Conservation (phyloP, 2,797 vertebrate species). For the Pipistrellus pipistrellus region DNA sequence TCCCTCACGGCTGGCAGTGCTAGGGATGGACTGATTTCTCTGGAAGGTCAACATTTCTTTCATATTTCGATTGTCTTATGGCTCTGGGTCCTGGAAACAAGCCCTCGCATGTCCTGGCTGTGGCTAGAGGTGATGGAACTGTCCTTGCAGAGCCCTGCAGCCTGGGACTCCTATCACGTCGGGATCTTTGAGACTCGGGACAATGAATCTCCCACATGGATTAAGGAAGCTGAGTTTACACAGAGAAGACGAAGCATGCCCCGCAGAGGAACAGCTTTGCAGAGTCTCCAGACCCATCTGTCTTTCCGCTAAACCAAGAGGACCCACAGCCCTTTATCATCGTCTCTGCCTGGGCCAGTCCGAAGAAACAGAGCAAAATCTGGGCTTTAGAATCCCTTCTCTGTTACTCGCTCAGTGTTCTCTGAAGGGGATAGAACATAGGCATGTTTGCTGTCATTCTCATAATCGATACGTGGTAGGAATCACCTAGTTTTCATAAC, state of each 20-base stretch:
- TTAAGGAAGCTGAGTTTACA: constrained; percentile 33
- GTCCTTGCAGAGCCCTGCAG: neutral
- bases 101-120: neutral
- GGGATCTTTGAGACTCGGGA: neutral
- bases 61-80: neutral
- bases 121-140: neutral
- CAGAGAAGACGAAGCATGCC: constrained; percentile 26
- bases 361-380: constrained; percentile 56
- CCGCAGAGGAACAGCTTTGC: constrained; percentile 7
- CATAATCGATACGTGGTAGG: neutral
- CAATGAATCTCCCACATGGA: neutral
- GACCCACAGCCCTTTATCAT: neutral
- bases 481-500: neutral
- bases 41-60: neutral
- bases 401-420: neutral
- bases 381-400: neutral
- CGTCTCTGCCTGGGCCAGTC: neutral
- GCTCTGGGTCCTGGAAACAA: neutral
- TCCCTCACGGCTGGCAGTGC: neutral
- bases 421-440: neutral
- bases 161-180: neutral
- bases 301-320: constrained; percentile 29
- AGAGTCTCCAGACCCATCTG: neutral
- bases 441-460: neutral
- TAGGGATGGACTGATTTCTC: neutral